Evolutionary conservation across 1,140 invertebrate species (phyloP), one percentile per base, ranked within the genome.

Genomic region (Holotrichia oblita): DNA sequence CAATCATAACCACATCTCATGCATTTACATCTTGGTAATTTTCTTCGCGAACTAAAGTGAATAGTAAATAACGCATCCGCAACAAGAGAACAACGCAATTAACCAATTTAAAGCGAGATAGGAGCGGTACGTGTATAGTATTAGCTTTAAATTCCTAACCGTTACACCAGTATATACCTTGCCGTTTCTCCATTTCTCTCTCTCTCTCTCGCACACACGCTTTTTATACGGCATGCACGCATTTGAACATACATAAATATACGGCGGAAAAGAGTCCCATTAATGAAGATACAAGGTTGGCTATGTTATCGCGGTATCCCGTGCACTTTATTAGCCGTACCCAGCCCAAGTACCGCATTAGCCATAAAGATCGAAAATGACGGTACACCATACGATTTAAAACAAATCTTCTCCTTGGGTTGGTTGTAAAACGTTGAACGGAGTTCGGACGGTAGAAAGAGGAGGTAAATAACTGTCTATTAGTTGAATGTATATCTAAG

Each of bases 391-490:
- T 41, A 44, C 34, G 41, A 74, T 74, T 40, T 74, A 74, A 74
- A 74, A 41, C 41, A 74, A 74, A 74, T 74, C 73, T 69, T 69
- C 61, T 8, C 22, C 61, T 24, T 24, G 24, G 27, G 34, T 40
- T 20, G 41, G 73, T 74, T 74, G 27, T 34, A 34, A 34, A 34
- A 34, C 27, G 27, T 34, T 34, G 27, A 34, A 34, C 27, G 27
- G 27, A 34, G 27, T 34, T 34, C 27, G 40, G 73, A 7, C 41
- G 73, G 73, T 74, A 74, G 73, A 74, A 34, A 74, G 73, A 74
- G 73, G 61, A 44, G 20, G 73, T 74, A 74, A 74, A 74, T 74
- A 74, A 74, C 73, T 74, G 73, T 74, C 73, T 74, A 74, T 74
- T 74, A 74, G 73, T 34, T 44, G 73, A 69, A 22, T 74, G 73